Base-by-base conservation (phyloP, 2,888 invertebrate genomes). In the Drosophila neotestacea region DNA sequence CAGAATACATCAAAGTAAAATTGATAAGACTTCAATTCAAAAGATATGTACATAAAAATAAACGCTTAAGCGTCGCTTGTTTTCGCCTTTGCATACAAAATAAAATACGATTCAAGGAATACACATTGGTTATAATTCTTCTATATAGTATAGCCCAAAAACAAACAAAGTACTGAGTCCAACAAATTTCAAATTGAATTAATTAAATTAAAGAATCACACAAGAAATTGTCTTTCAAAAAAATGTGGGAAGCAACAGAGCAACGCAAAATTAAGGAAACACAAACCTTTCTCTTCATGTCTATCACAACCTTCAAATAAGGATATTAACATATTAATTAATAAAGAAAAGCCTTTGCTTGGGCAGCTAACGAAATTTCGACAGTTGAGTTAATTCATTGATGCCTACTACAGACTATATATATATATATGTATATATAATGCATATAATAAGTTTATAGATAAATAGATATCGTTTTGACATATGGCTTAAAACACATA, bases 221-320 rank as follows among this genome's bases (percentile, higher is more conserved):
- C 54, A 61, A 54, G 52, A 77, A 79, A 73, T 55, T 74, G 81
- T 79, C 70, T 81, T 78, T 70, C 46, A 54, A 48, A 64, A 52
- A 36, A 41, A 56, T 41, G 30, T 11, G 41, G 34, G 34, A 3
- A 48, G 64, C 51, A 68, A 68, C 52, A 65, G 59, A 62, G 41
- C 64, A 80, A 67, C 28, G 47, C 41, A 70, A 75, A 80, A 75
- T 79, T 81, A 85, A 89, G 89, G 89, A 87, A 85, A 89, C 81
- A 72, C 62, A 81, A 81, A 87, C 70, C 69, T 59, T 67, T 67
- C 16, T 66, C 38, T 52, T 59, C 52, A 39, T 82, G 76, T 63
- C 72, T 85, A 85, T 85, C 85, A 85, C 85, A 85, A 85, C 85
- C 85, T 88, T 85, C 46, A 87, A 84, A 89, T 72, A 89, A 85